phyloP scores from a whole-genome alignment of 2,113 vertebrate genomes.

The Illadopsis cleaveri region DNA sequence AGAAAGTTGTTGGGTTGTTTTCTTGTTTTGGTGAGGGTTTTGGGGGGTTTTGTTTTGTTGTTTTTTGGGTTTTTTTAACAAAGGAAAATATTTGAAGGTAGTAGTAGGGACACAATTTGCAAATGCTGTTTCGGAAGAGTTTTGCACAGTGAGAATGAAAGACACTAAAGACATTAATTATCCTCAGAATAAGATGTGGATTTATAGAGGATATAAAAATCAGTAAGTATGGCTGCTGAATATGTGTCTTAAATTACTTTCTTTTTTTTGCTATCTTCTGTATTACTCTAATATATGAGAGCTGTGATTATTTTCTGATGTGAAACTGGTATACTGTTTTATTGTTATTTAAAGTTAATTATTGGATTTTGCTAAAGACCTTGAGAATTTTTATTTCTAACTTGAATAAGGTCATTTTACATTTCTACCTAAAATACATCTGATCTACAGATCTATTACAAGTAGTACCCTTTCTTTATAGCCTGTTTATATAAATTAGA shows the following conservation, averaged over 20 bases:
- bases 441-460: background rate
- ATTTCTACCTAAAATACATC: background rate
- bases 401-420: background rate
- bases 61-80: background rate
- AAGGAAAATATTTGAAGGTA: background rate
- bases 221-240: background rate
- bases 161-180: background rate
- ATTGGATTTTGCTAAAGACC: background rate
- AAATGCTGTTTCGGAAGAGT: background rate
- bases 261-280: background rate
- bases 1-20: background rate
- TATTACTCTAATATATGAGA: background rate
- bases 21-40: background rate
- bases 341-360: background rate
- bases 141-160: background rate
- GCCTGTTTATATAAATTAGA: slow-evolving; percentile 1
- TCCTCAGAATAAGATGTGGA: background rate
- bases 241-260: background rate
- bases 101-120: background rate
- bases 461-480: background rate
- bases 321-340: background rate
- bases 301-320: background rate
- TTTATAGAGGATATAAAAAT: background rate
- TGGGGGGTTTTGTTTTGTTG: background rate
- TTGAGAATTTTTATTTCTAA: background rate